Base-by-base conservation (phyloP, 2,113 vertebrate species). In the Columba janthina region DNA sequence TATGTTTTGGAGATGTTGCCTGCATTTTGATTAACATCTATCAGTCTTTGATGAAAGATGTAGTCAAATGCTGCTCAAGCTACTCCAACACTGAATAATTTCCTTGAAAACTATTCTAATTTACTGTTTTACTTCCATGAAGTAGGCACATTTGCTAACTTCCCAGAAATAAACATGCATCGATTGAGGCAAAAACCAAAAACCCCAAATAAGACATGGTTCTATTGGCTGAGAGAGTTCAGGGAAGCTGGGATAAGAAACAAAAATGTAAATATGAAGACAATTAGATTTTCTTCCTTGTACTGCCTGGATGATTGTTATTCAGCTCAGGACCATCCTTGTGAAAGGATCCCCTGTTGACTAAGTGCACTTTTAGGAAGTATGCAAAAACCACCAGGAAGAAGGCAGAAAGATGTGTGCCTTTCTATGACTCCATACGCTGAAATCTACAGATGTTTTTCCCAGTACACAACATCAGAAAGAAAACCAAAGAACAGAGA, bases 1-100 rank as follows among this genome's bases (percentile, higher is more conserved):
- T 36, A 31, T 40, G 62, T 69, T 91, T 70, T 57, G n/a, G 66
- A 79, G 88, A 89, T 32, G n/a, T 17, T 88, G 88, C 24, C 44
- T 78, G 26, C 89, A 89, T 91, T 91, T 78, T 85, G 70, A 94
- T 69, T 85, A 92, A 82, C 7, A 76, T 6, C 29, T 65, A 69
- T 85, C 66, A 81, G 60, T 24, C 69, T 90, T 26, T 67, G 66
- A 88, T 5, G 34, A 76, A 93, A 82, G n/a, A 76, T 25, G 9
- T 21, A 92, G 87, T 85, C 84, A 85, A 46, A 85, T 73, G 82
- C 71, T 0, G 9, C 36, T 94, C 62, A 93, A 76, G 40, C 54
- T 91, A 83, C 34, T 81, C 61, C 80, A 93, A 66, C 72, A 86
- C 25, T 42, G 42, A 90, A 76, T 93, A 85, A 81, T 84, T 92